Base-by-base conservation (phyloP, 2,113 vertebrate species). In the Erinaceus europaeus region DNA sequence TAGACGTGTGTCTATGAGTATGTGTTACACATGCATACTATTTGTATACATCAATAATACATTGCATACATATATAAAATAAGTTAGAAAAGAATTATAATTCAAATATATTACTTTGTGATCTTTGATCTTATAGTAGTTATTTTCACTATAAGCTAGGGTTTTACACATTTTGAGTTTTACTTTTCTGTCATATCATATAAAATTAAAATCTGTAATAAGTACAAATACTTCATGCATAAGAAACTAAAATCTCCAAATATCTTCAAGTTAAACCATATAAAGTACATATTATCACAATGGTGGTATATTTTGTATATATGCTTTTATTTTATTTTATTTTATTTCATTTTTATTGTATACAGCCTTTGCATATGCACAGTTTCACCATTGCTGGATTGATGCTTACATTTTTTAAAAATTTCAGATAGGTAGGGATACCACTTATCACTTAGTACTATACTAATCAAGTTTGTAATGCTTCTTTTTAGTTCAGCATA, bases 191-290 rank as follows among this genome's bases (percentile, higher is more conserved):
- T 62, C 27, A 74, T 3, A 81, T 73, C 27, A 53, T 76, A 21
- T 71, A 55, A 90, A 90, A 80, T 86, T 25, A 74, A 61, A 79
- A 75, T 52, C 68, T 52, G 1, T 38, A 72, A 84, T 23, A 67
- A 68, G 38, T 8, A 52, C 34, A 83, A 79, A 64, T 73, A 61
- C 8, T 62, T 0, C 53, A n/a, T 57, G 9, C 48, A 20, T 40
- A 69, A 6, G 21, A 59, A 86, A 89, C 17, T 57, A 69, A 44
- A 69, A 46, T 65, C 23, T 79, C 27, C 3, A 79, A 13, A 86
- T 59, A 72, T 69, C 27, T 84, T 29, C 36, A 80, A 83, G 64
- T 79, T 64, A 76, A 92, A 32, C 3, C 2, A 44, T 36, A 21
- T 67, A 76, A 71, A 80, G 27, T 84, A 8, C 55, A 44, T 67